These are phyloP conservation scores for Ectropis crepuscularia DNA, from an alignment of 2,888 invertebrate genomes.

Conservation along the genomic window DNA sequence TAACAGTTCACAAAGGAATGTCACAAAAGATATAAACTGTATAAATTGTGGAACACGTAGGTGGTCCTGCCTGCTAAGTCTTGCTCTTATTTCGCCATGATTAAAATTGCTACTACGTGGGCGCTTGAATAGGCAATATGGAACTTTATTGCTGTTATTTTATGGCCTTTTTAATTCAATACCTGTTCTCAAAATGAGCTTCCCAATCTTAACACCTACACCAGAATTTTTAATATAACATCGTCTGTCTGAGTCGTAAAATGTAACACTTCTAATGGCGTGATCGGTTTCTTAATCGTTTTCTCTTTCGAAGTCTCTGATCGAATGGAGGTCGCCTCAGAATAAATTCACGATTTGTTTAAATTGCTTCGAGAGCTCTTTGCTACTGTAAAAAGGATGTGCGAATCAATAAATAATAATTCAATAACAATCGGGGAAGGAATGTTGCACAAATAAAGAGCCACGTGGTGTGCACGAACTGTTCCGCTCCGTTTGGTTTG, in stretches of 20 bases:
- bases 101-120: constrained; percentile 53
- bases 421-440: constrained; percentile 55
- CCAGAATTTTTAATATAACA: constrained; percentile 29
- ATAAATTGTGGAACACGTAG: constrained; percentile 53
- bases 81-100: constrained; percentile 50
- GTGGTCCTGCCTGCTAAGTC: constrained; percentile 35
- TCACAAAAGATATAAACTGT: constrained; percentile 46
- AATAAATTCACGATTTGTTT: constrained; percentile 28
- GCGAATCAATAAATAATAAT: constrained; percentile 64
- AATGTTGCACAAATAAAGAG: constrained; percentile 79
- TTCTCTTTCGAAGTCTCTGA: constrained; percentile 36
- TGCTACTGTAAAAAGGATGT: constrained; percentile 44
- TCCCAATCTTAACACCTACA: constrained; percentile 37
- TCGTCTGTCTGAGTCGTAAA: constrained; percentile 32
- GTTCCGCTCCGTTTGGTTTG: constrained; percentile 81
- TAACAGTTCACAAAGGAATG: constrained; percentile 38
- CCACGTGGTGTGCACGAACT: constrained; percentile 76
- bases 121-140: constrained; percentile 50
- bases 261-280: constrained; percentile 19
- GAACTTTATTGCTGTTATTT: constrained; percentile 47
- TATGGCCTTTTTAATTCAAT: constrained; percentile 43
- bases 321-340: constrained; percentile 29
- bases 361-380: constrained; percentile 30
- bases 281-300: constrained; percentile 39
- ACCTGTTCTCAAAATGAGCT: constrained; percentile 30